Base-by-base conservation (phyloP, 2,888 invertebrate genomes). In the Leptopilina drosophilae region DNA sequence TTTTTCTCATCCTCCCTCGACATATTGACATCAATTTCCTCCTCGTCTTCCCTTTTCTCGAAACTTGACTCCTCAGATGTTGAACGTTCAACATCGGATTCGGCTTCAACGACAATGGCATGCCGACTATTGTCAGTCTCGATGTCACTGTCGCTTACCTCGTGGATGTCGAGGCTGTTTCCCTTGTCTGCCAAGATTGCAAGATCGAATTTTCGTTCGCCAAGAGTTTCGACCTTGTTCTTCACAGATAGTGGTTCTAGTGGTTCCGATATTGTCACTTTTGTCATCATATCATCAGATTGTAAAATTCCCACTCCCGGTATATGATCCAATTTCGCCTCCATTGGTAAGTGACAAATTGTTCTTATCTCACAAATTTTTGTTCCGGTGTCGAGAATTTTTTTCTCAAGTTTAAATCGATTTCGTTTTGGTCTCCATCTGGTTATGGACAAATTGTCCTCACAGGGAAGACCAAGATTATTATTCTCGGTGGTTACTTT, bases 31-130 rank as follows among this genome's bases (percentile, higher is more conserved):
- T 81, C 83, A 12, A 20, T 33, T 8, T 77, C 81, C 59, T 85
- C 87, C 80, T 84, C 85, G 5, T 78, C 76, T 26, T 84, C 83
- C n/a, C 73, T 81, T 15, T 79, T 79, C 15, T 82, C 79, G 2
- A 42, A 49, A 33, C 46, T 53, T 12, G 62, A 56, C 6, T 78
- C 46, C n/a, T 78, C 78, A 15, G 49, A 53, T 14, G 40, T 65
- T 12, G 53, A 77, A 33, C 53, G 66, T 64, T 53, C 94, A 59
- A 93, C 90, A 84, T 95, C 95, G 0, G 94, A 94, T 79, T 95
- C 95, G 33, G 93, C 94, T 90, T 95, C 95, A 62, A 94, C 93
- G 14, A 96, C 93, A 42, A 95, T 89, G 12, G 94, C 80, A 64
- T 80, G 77, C 42, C 83, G 81, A 65, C 73, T 85, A 80, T 81